Evolutionary conservation across 92 coral and sea anemone species (phyloP).

Genomic region (Porites divaricata): DNA sequence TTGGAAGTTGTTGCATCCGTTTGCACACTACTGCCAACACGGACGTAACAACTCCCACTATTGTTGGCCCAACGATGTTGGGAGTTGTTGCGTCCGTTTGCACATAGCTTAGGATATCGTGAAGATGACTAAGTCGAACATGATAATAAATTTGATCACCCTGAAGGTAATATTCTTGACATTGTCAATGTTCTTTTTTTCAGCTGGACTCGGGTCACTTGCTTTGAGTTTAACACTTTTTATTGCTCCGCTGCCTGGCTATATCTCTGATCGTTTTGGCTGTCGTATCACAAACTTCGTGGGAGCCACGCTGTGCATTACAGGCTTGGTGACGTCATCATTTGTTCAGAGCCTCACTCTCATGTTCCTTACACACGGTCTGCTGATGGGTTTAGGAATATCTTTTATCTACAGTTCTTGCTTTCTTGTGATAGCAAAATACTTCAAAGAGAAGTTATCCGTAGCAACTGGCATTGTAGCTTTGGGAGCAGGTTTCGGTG

Average conservation of each 20-base stretch:
- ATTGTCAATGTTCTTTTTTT: background rate
- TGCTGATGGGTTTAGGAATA: constrained; percentile 45
- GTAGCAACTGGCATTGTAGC: constrained; percentile 48
- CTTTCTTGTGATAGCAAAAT: constrained; percentile 11
- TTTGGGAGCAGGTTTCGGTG: constrained; percentile 42
- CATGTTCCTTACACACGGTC: constrained; percentile 49
- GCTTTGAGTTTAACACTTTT: constrained; percentile 13
- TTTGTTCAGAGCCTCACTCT: constrained; percentile 21
- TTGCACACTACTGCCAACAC: no score
- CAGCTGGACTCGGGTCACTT: constrained; percentile 17
- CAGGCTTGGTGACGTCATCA: constrained; percentile 38
- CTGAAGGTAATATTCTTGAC: no score
- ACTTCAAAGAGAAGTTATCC: constrained; percentile 39
- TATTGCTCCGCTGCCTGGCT: constrained; percentile 22
- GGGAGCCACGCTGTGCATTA: constrained; percentile 30
- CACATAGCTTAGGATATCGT: no score
- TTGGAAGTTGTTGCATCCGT: no score
- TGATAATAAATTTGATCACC: no score
- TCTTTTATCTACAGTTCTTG: constrained; percentile 30
- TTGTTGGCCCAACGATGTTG: no score
- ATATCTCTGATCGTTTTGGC: constrained; percentile 31
- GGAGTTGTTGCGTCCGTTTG: no score
- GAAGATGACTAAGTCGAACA: no score
- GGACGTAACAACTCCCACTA: no score
- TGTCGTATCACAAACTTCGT: constrained; percentile 17